Conservation (phyloP, 2,113 vertebrate species). For the Oncorhynchus gorbuscha region DNA sequence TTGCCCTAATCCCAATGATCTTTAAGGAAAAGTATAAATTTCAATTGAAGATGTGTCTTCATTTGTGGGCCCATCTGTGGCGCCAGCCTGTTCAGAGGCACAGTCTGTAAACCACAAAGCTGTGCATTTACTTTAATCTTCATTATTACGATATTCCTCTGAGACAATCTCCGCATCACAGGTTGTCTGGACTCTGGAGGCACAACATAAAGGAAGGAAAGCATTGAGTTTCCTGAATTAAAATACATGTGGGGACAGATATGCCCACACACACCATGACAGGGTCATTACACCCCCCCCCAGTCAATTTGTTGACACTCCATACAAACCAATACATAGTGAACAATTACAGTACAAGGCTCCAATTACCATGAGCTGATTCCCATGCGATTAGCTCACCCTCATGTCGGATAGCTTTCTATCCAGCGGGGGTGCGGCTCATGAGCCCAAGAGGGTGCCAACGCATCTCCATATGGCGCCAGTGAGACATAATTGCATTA, state of each 20-base stretch:
- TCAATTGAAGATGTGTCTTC: slow-evolving; percentile 34
- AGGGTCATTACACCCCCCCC: not conserved
- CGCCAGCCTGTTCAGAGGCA: not conserved
- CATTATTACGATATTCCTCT: slow-evolving; percentile 20
- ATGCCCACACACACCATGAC: not conserved
- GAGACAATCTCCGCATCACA: slow-evolving; percentile 22
- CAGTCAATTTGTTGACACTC: not conserved
- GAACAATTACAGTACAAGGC: not conserved
- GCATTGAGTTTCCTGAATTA: slow-evolving; percentile 17
- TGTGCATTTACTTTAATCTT: slow-evolving; percentile 16
- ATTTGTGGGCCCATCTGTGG: not conserved
- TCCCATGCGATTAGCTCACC: too few relatives aligned
- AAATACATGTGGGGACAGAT: not conserved
- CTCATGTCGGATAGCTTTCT: too few relatives aligned
- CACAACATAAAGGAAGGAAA: slow-evolving; percentile 26
- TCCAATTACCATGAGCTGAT: not conserved
- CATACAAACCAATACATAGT: not conserved
- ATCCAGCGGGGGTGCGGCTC: too few relatives aligned
- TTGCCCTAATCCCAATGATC: slow-evolving; percentile 45
- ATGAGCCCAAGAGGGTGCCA: slow-evolving; percentile 22
- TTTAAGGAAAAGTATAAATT: slow-evolving; percentile 41
- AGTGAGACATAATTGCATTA: slow-evolving; percentile 38
- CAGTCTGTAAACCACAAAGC: not conserved
- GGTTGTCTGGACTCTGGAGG: not conserved
- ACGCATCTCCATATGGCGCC: slow-evolving; percentile 42